Conservation (phyloP, 2,888 invertebrate species). For the Patella caerulea region DNA sequence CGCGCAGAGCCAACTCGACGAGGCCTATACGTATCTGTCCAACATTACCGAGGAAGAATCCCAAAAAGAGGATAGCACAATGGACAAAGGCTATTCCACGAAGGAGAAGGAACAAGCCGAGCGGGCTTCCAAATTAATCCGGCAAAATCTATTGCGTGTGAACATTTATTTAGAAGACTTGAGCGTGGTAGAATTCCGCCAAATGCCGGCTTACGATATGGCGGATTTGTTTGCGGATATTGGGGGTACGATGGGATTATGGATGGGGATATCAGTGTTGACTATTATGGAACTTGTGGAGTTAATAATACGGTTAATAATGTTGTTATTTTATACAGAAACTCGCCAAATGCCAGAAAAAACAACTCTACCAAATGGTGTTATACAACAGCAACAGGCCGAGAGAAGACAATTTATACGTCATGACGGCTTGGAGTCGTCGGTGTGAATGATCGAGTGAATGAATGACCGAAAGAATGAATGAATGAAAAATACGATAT, state of each 20-base stretch:
- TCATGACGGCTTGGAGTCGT: neutral
- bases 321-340: constrained; percentile 51
- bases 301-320: constrained; percentile 48
- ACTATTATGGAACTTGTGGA: constrained; percentile 61
- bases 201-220: constrained; percentile 58
- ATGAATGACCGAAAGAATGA: too few species aligned
- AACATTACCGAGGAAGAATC: constrained; percentile 19
- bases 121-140: constrained; percentile 52
- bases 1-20: constrained; percentile 13
- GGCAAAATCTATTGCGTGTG: constrained; percentile 58
- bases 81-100: neutral
- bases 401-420: constrained; percentile 3
- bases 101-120: constrained; percentile 11
- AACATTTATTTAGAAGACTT: constrained; percentile 63
- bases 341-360: constrained; percentile 22
- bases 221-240: constrained; percentile 61
- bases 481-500: too few species aligned
- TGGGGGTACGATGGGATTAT: constrained; percentile 62
- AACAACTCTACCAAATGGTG: neutral
- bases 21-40: constrained; percentile 19
- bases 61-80: neutral
- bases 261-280: constrained; percentile 63
- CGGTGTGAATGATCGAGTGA: neutral
- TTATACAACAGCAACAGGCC: neutral
- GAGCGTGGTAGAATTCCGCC: constrained; percentile 56